phyloP scores from a whole-genome alignment of 1,140 invertebrate species.

The Leptinotarsa defecta region DNA sequence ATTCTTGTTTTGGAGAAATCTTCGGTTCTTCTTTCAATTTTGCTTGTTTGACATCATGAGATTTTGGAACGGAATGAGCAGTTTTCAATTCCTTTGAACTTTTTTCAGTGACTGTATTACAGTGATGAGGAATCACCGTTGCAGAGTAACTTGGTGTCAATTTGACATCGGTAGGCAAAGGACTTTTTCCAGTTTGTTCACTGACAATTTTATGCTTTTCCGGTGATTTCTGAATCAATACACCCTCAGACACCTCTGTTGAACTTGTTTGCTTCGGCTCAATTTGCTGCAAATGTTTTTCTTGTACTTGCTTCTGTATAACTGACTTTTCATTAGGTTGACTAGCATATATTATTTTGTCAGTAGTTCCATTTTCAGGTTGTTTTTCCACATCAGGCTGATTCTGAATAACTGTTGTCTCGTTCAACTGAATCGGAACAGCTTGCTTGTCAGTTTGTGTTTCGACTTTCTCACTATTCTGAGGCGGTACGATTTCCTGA shows the following conservation, averaged over 20 bases:
- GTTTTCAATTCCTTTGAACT: constrained; percentile 31
- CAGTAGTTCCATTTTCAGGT: neutral
- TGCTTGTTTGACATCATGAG: constrained; percentile 33
- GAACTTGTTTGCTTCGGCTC: neutral
- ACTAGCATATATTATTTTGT: neutral
- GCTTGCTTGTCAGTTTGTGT: neutral
- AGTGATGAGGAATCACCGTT: neutral
- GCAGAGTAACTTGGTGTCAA: neutral
- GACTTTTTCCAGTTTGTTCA: neutral
- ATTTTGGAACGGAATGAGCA: constrained; percentile 38
- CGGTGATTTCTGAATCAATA: neutral
- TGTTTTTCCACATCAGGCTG: neutral
- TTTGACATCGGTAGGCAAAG: neutral
- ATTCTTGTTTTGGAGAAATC: constrained; percentile 48
- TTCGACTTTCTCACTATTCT: neutral
- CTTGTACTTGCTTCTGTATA: constrained; percentile 14
- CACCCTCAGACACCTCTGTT: neutral
- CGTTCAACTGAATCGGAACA: neutral
- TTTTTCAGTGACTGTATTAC: constrained; percentile 34
- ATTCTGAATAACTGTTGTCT: neutral
- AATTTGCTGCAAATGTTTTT: neutral
- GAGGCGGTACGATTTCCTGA: no score
- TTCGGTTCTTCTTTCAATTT: constrained; percentile 56
- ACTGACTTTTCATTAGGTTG: constrained; percentile 8
- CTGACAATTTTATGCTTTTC: neutral